phyloP scores from a whole-genome alignment of 2,797 vertebrate genomes.

The Sebastolobus altivelis region DNA sequence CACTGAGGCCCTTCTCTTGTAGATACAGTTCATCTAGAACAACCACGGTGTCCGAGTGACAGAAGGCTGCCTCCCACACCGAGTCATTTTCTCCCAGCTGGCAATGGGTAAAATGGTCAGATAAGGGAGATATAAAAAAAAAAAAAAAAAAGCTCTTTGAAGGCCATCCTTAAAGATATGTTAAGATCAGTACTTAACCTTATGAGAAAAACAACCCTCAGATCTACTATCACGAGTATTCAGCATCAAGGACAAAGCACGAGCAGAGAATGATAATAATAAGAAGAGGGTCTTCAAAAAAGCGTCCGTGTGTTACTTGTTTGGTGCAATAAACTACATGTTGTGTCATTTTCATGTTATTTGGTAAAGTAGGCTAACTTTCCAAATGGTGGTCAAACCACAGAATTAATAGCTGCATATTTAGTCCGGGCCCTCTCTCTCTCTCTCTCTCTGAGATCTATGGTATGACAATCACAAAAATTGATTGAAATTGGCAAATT shows the following conservation, averaged over 20 bases:
- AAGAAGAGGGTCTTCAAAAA: not conserved
- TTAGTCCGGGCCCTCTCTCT: not conserved
- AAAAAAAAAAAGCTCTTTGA: conserved; percentile 19
- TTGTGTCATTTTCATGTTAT: not conserved
- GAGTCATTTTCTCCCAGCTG: conserved; percentile 38
- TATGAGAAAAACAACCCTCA: conserved; percentile 34
- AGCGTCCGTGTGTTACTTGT: not conserved
- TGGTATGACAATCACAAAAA: not conserved
- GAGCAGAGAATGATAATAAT: not conserved
- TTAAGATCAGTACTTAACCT: conserved; percentile 34
- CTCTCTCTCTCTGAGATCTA: not conserved
- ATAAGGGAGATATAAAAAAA: conserved; percentile 43
- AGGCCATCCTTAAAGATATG: conserved; percentile 43
- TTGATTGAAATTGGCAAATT: not conserved
- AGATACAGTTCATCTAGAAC: conserved; percentile 31
- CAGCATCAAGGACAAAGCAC: conserved; percentile 24
- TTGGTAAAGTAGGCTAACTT: not conserved
- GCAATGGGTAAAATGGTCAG: conserved; percentile 36
- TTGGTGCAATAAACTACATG: not conserved
- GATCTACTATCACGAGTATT: conserved; percentile 23
- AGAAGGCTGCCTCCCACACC: conserved; percentile 56
- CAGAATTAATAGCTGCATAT: not conserved
- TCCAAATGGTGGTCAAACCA: not conserved
- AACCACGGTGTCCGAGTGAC: conserved; percentile 41
- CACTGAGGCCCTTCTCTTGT: conserved; percentile 30